phyloP scores from a whole-genome alignment of 2,888 invertebrate genomes.

The Mimas tiliae region DNA sequence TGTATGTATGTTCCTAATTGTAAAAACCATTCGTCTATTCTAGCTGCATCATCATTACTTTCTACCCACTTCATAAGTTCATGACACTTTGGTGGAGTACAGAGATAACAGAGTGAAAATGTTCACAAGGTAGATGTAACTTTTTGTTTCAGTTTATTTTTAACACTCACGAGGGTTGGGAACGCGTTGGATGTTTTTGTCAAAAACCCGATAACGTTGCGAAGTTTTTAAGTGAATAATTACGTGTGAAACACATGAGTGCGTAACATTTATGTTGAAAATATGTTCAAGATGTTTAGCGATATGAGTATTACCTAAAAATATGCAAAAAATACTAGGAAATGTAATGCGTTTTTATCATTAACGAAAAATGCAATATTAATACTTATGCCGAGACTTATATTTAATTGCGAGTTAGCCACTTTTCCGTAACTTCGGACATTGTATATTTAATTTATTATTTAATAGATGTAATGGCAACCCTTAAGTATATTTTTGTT shows the following conservation, averaged over 20 bases:
- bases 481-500: too few species aligned
- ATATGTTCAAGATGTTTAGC: neutral
- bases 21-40: neutral
- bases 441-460: too few species aligned
- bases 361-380: too few species aligned
- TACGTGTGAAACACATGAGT: conserved; percentile 24
- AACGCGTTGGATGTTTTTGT: conserved; percentile 35
- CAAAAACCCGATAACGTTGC: conserved; percentile 37
- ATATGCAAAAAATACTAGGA: neutral
- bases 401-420: too few species aligned
- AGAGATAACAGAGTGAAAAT: conserved; percentile 63
- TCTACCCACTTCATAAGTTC: conserved; percentile 44
- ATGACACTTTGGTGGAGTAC: conserved; percentile 35
- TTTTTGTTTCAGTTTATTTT: conserved; percentile 53
- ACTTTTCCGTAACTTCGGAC: too few species aligned
- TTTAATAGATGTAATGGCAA: too few species aligned
- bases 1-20: neutral
- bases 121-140: conserved; percentile 67
- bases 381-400: too few species aligned
- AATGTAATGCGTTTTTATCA: neutral
- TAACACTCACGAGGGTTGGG: conserved; percentile 50
- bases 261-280: neutral
- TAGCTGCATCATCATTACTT: conserved; percentile 7
- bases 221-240: conserved; percentile 29
- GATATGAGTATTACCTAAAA: neutral